Conservation (phyloP, 2,888 invertebrate genomes). For the Ochlodes sylvanus region DNA sequence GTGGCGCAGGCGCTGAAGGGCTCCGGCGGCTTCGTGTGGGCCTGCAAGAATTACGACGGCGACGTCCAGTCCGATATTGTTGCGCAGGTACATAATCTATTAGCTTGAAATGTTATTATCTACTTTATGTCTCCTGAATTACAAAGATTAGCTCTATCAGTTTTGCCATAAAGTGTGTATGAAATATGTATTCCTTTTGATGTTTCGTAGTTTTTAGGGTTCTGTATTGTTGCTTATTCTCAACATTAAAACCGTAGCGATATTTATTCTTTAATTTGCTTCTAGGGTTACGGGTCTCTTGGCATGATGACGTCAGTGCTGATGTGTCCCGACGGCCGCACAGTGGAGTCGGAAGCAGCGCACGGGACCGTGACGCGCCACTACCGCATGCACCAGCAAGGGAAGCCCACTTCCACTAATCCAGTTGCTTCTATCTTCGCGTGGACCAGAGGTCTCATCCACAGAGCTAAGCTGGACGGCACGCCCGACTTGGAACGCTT, state of each 20-base stretch:
- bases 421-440: constrained; percentile 96
- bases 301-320: constrained; percentile 97
- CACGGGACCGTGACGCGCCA: constrained; percentile 97
- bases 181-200: too few relatives aligned
- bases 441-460: constrained; percentile 94
- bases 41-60: constrained; percentile 97
- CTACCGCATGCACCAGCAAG: constrained; percentile 94
- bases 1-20: constrained; percentile 94
- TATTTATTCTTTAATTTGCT: too few relatives aligned
- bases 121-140: neutral
- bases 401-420: constrained; percentile 94
- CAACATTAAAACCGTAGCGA: too few relatives aligned
- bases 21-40: constrained; percentile 95
- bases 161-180: too few relatives aligned
- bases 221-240: too few relatives aligned
- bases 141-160: too few relatives aligned
- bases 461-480: constrained; percentile 92
- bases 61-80: constrained; percentile 96
- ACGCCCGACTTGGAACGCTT: constrained; percentile 91
- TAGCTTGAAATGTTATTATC: too few relatives aligned
- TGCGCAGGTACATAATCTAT: constrained; percentile 84
- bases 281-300: constrained; percentile 90
- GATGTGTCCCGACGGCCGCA: constrained; percentile 93
- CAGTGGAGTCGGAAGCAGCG: constrained; percentile 96
- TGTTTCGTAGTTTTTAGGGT: too few relatives aligned